Evolutionary conservation across 2,888 invertebrate genomes (phyloP).

Genomic region (Machimus rusticus): DNA sequence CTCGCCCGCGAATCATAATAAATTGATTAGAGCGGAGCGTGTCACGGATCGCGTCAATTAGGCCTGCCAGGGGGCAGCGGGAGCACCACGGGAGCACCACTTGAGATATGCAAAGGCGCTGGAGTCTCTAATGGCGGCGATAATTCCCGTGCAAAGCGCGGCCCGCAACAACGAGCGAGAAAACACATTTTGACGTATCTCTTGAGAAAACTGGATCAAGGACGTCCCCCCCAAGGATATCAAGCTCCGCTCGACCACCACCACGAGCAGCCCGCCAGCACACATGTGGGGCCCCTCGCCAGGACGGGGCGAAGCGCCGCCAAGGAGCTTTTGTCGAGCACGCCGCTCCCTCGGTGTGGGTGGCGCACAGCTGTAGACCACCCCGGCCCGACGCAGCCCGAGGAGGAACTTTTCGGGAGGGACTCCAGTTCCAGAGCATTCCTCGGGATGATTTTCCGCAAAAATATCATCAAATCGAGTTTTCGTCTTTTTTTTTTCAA

Average conservation of each 20-base stretch:
- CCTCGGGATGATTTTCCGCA: not conserved
- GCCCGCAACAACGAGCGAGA: not conserved
- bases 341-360: not conserved
- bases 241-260: not conserved
- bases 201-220: conserved; percentile 35
- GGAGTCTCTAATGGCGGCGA: not conserved
- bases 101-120: not conserved
- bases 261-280: not conserved
- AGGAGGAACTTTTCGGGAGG: not conserved
- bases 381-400: not conserved
- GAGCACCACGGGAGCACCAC: not conserved
- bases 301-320: not conserved
- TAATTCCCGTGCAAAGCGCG: not conserved
- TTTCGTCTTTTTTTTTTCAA: too few relatives aligned
- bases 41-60: conserved; percentile 20
- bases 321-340: not conserved
- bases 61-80: not conserved
- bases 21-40: not conserved
- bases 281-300: not conserved
- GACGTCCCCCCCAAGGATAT: not conserved
- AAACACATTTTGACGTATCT: conserved; percentile 4
- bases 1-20: not conserved
- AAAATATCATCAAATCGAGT: not conserved
- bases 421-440: not conserved
- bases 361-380: not conserved